phyloP scores from a whole-genome alignment of 2,113 vertebrate species.

The Nycticryphes semicollaris region DNA sequence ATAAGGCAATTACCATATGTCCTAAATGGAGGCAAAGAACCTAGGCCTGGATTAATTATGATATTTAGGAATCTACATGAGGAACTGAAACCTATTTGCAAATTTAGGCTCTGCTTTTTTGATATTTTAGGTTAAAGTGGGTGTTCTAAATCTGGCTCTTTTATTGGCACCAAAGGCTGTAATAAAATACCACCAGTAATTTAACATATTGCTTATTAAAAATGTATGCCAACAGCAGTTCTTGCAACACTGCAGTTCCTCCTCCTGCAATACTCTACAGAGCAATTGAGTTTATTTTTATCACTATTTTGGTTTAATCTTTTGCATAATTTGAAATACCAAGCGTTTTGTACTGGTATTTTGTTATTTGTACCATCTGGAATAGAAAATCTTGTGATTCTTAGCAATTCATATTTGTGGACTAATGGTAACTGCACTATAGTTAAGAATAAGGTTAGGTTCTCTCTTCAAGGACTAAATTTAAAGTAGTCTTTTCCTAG shows the following conservation, averaged over 20 bases:
- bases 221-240: not conserved
- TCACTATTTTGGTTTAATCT: not conserved
- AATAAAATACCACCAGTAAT: not conserved
- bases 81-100: not conserved
- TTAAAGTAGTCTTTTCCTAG: not conserved
- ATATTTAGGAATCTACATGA: not conserved
- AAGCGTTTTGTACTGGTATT: not conserved
- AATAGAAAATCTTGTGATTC: not conserved
- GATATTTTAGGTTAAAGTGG: not conserved
- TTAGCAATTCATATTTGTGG: not conserved
- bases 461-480: not conserved
- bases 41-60: not conserved
- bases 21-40: not conserved
- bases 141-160: not conserved
- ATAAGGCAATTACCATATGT: not conserved
- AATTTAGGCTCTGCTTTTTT: not conserved
- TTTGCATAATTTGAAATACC: not conserved
- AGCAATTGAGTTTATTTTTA: slow-evolving; percentile 15
- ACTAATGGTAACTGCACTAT: not conserved
- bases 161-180: not conserved
- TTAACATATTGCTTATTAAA: slow-evolving; percentile 4
- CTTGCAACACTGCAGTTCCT: not conserved
- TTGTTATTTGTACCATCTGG: not conserved
- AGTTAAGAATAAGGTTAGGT: not conserved
- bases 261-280: not conserved